Conservation (phyloP, 1,140 invertebrate genomes). For the Drosophila carrolli region DNA sequence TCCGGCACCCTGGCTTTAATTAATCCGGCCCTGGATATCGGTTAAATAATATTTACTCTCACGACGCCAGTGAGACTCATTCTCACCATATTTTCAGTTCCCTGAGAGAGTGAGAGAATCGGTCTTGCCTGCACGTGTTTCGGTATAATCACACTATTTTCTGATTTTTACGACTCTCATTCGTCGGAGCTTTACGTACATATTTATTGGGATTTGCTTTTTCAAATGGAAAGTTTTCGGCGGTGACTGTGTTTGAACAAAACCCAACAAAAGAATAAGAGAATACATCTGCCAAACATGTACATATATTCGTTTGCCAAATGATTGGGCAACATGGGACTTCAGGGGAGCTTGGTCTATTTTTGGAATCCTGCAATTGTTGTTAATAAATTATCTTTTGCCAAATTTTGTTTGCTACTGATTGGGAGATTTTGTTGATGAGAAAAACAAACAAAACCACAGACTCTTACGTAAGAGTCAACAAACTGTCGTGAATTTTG, state of each 20-base stretch:
- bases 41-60: constrained; percentile 49
- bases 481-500: constrained; percentile 66
- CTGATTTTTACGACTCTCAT: constrained; percentile 39
- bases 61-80: constrained; percentile 35
- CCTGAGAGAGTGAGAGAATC: constrained; percentile 13
- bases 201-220: constrained; percentile 42
- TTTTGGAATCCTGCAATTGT: constrained; percentile 45
- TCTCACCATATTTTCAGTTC: constrained; percentile 16
- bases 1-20: neutral
- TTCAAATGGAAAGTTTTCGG: constrained; percentile 70
- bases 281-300: constrained; percentile 10
- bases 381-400: constrained; percentile 65
- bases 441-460: constrained; percentile 46
- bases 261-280: neutral
- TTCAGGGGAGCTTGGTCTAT: constrained; percentile 28
- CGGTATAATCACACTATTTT: constrained; percentile 36
- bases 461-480: constrained; percentile 71
- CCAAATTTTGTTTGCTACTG: constrained; percentile 46
- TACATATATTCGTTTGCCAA: constrained; percentile 8
- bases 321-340: neutral
- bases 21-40: constrained; percentile 27
- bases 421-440: constrained; percentile 15
- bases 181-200: constrained; percentile 23
- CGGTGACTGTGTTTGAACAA: constrained; percentile 4
- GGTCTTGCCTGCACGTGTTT: constrained; percentile 33